Conservation (phyloP, 1,140 invertebrate species). For the Zelostemma sp. region DNA sequence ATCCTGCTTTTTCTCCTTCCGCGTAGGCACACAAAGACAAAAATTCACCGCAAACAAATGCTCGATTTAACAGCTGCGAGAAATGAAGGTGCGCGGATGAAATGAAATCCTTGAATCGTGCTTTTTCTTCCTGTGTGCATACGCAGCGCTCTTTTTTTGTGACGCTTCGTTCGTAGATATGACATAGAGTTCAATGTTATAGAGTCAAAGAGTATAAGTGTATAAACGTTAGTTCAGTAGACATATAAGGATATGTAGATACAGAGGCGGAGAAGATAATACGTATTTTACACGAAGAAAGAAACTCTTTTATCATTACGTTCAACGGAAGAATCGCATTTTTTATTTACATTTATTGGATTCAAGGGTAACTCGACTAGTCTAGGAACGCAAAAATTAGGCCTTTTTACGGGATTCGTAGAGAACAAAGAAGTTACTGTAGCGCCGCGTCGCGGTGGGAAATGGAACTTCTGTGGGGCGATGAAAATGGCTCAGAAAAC, state of each 20-base stretch:
- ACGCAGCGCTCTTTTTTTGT: conserved; percentile 27
- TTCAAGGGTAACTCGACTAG: too few relatives aligned
- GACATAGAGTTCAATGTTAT: conserved; percentile 40
- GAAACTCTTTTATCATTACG: conserved; percentile 34
- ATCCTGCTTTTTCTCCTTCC: conserved; percentile 19
- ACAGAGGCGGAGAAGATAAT: conserved; percentile 47
- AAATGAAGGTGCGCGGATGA: too few relatives aligned
- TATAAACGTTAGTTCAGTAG: conserved; percentile 46
- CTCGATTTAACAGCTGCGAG: too few relatives aligned
- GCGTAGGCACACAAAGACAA: background rate
- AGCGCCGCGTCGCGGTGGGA: too few relatives aligned
- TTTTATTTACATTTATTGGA: too few relatives aligned
- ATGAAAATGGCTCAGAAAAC: too few relatives aligned
- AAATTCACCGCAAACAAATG: background rate
- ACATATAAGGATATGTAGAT: conserved; percentile 51
- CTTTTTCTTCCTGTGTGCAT: background rate
- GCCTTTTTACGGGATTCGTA: too few relatives aligned
- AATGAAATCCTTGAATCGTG: background rate
- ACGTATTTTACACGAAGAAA: conserved; percentile 44
- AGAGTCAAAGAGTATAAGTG: conserved; percentile 41
- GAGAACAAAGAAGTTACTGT: too few relatives aligned
- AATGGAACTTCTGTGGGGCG: too few relatives aligned
- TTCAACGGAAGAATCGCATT: too few relatives aligned
- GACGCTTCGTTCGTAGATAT: conserved; percentile 46
- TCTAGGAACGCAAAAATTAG: too few relatives aligned